phyloP scores from a whole-genome alignment of 2,113 vertebrate species.

The Edolisoma coerulescens region DNA sequence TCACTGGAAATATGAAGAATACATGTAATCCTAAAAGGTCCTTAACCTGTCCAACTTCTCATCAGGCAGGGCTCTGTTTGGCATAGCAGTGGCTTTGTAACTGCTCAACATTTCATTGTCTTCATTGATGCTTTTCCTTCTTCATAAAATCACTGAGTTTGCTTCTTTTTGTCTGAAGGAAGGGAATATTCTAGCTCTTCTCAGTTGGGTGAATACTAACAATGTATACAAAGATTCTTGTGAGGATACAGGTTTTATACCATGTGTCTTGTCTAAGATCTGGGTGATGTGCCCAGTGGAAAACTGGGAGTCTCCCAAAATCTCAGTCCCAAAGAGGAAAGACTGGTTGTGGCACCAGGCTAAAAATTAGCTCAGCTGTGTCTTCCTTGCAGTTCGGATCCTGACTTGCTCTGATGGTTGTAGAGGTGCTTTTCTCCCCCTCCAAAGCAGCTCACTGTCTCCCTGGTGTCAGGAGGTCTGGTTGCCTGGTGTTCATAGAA shows the following conservation, averaged over 20 bases:
- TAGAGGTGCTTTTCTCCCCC: neutral
- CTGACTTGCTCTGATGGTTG: neutral
- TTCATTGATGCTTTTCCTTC: neutral
- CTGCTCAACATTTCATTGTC: neutral
- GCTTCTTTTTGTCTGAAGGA: neutral
- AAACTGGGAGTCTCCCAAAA: neutral
- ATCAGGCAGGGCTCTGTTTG: neutral
- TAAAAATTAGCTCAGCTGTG: neutral
- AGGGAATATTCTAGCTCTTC: neutral
- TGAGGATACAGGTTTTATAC: neutral
- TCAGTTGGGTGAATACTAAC: neutral
- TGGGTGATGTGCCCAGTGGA: neutral
- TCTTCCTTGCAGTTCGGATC: neutral
- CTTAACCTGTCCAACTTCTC: neutral
- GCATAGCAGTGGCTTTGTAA: neutral
- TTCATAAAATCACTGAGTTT: neutral
- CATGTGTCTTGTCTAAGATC: neutral
- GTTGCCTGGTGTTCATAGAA: neutral
- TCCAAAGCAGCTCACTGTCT: neutral
- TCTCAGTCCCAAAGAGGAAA: neutral
- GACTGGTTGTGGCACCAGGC: neutral
- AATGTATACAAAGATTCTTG: neutral
- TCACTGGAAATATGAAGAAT: neutral
- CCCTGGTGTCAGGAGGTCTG: neutral
- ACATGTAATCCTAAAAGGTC: neutral